Evolutionary conservation across 2,888 invertebrate genomes (phyloP), one percentile per base, ranked within the genome.

Genomic region (Crepidodera aurea): DNA sequence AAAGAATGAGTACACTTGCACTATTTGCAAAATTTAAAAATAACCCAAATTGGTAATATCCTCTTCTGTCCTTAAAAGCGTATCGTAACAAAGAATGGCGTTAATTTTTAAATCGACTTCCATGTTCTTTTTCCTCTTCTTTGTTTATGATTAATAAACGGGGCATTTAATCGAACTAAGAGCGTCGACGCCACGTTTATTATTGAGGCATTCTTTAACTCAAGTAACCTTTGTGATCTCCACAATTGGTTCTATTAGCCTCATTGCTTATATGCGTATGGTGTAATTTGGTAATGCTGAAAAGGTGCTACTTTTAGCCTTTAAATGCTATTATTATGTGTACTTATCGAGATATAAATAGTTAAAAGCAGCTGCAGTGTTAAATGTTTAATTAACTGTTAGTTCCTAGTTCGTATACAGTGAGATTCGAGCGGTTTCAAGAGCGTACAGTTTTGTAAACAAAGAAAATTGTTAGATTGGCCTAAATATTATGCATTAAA

Each of bases 151-250:
- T 42, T 54, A 54, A 44, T 54, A 54, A 54, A 54, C 15, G 44
- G 54, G 54, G 54, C 54, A 54, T 54, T 54, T 54, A 54, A 54
- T 29, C 54, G 54, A 72, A 69, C 73, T 13, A 12, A 54, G 29
- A 42, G 42, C 44, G 27, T 18, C 29, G 78, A 77, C 78, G 77
- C 78, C 77, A 77, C 74, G 73, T 73, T 73, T 76, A 77, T 77
- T 78, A 77, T 71, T 72, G 71, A 73, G 74, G 75, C 75, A 75
- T 77, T 77, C 75, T 76, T 74, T 71, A 72, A 72, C 69, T 71
- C 69, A 69, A 66, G 66, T 74, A 73, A 75, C 75, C 77, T 77
- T 71, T 70, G 69, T 78, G 78, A 78, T 77, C 78, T 74, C 68
- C 71, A 70, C 61, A 69, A 68, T 69, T 69, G 69, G 56, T 48